Conservation (phyloP, 2,797 vertebrate species). For the Pempheris klunzingeri region DNA sequence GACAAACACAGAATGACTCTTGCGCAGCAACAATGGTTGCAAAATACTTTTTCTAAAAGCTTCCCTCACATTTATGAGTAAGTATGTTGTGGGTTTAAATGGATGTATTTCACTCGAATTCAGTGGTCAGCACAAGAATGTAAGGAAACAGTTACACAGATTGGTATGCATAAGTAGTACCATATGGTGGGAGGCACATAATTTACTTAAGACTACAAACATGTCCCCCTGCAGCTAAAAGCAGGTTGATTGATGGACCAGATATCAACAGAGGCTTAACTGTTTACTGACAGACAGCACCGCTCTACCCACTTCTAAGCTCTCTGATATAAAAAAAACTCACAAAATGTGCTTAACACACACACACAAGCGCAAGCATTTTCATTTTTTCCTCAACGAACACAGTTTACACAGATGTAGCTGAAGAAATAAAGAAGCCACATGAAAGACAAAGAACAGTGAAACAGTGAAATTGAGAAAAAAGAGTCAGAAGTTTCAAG, state of each 20-base stretch:
- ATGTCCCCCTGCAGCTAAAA: constrained; percentile 39
- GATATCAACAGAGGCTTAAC: constrained; percentile 8
- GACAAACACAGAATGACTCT: background rate
- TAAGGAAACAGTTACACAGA: constrained; percentile 10
- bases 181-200: constrained; percentile 54
- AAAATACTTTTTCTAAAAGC: background rate
- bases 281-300: constrained; percentile 21
- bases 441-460: background rate
- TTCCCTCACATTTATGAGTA: background rate
- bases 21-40: background rate
- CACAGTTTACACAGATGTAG: constrained; percentile 21
- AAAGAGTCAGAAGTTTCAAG: background rate
- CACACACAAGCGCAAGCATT: background rate
- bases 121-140: constrained; percentile 28
- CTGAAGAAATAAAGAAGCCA: background rate
- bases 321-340: background rate
- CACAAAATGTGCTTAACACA: background rate
- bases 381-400: background rate
- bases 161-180: constrained; percentile 54
- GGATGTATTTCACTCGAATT: constrained; percentile 25
- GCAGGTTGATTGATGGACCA: constrained; percentile 45
- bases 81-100: constrained; percentile 26
- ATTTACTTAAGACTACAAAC: constrained; percentile 44
- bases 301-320: background rate
- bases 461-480: background rate